A percentile compares a stretch with the other conserved stretches of the same genome.
These are phyloP conservation scores for Dendrocincla fuliginosa DNA, from an alignment of 2,797 vertebrate genomes.

Conservation along the genomic window DNA sequence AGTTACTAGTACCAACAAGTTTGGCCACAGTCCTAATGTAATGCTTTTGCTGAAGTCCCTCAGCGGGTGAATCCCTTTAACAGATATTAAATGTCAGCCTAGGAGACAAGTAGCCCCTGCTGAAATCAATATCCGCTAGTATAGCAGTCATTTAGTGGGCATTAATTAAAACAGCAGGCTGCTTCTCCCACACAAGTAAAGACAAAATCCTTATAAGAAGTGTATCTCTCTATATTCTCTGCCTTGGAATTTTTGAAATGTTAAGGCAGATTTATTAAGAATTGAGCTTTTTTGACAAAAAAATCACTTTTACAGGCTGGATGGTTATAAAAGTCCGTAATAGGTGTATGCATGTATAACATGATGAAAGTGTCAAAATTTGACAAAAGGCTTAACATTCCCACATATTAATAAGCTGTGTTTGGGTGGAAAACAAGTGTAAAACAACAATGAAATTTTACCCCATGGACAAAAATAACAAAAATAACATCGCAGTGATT, in stretches of 20 bases:
- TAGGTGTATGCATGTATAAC: not conserved
- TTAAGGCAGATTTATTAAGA: not conserved
- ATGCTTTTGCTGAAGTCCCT: constrained; percentile 26
- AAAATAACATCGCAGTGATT: not conserved
- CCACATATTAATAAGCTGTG: not conserved
- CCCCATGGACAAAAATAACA: not conserved
- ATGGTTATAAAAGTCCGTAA: not conserved
- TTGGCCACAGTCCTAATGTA: constrained; percentile 8
- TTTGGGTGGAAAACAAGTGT: not conserved
- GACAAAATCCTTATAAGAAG: not conserved
- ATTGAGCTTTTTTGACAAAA: not conserved
- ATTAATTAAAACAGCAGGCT: constrained; percentile 50
- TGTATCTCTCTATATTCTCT: not conserved
- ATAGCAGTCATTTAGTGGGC: not conserved
- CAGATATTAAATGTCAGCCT: constrained; percentile 38
- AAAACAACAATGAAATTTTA: not conserved
- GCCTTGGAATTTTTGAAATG: not conserved
- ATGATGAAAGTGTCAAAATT: not conserved
- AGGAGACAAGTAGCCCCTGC: not conserved
- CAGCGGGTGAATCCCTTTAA: constrained; percentile 29
- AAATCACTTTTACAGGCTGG: not conserved
- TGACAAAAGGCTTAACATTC: not conserved
- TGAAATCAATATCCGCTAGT: constrained; percentile 39
- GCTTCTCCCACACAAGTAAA: constrained; percentile 33
- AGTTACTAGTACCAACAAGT: not conserved